Base-by-base conservation (phyloP, 2,888 invertebrate genomes). In the Acrobasis suavella region DNA sequence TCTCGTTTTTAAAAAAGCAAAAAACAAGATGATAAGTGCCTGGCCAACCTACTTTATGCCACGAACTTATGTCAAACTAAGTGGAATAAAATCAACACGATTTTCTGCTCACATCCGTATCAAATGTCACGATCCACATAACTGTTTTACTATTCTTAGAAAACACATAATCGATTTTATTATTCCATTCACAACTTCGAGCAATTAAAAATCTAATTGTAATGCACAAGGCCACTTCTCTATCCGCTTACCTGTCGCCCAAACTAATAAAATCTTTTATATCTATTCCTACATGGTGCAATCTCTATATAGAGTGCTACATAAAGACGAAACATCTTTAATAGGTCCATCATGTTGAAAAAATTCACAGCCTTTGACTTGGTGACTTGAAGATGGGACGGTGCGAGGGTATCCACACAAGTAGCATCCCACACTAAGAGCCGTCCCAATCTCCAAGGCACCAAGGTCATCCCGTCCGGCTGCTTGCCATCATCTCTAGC, bases 201-300 rank as follows among this genome's bases (percentile, higher is more conserved):
- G 83, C 87, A 89, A 90, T 91, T 91, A 91, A 90, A 89, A 89
- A 80, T 79, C 82, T 82, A 78, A 79, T 90, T 76, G 68, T 86
- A 88, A 90, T 89, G 86, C 89, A 74, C 68, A 66, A 65, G 66
- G 74, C 69, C 68, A 69, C 78, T 65, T 75, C 66, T 68, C 80
- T 84, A 83, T 83, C 84, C 83, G 84, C 73, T 81, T 80, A 77
- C 74, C 77, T 75, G 78, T 74, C 78, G 80, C 84, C 82, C 84
- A 86, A 85, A 82, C 78, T 77, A 86, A 87, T 89, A 85, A 89
- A 88, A 86, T 80, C 72, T 72, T 85, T 85, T 82, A 82, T 78
- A 80, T 76, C 67, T 71, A 69, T 72, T 68, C 73, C 75, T 72
- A 79, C 79, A 83, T 82, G 81, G 7, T 32, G 32, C 5, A 7